These are phyloP conservation scores for Holotrichia oblita DNA, from an alignment of 1,140 invertebrate genomes.

Conservation along the genomic window DNA sequence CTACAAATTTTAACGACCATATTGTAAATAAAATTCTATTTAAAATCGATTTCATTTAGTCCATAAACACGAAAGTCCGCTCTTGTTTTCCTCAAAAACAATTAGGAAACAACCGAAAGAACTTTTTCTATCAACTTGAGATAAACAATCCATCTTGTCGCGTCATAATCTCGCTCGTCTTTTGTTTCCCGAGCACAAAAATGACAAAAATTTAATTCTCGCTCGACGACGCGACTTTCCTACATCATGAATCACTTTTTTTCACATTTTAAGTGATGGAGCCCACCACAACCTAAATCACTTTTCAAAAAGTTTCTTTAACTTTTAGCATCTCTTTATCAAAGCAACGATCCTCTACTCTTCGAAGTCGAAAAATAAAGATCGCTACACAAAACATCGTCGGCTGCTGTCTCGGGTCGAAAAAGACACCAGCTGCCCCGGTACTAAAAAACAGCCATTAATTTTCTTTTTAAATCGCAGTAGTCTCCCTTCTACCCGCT, in stretches of 20 bases:
- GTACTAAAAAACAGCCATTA: slow-evolving; percentile 16
- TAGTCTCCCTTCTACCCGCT: background rate
- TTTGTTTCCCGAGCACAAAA: background rate
- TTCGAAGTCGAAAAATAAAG: slow-evolving; percentile 27
- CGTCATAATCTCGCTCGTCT: background rate
- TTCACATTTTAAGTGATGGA: background rate
- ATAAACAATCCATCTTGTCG: background rate
- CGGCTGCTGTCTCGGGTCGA: background rate
- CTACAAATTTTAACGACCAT: too few species aligned
- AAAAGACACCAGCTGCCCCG: slow-evolving; percentile 18
- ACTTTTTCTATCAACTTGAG: background rate
- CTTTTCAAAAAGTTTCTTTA: slow-evolving; percentile 22
- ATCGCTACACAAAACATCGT: slow-evolving; percentile 1
- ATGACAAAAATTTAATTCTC: slow-evolving; percentile 29
- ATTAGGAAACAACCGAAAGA: background rate
- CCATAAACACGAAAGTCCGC: background rate
- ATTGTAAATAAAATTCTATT: background rate
- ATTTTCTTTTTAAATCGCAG: slow-evolving; percentile 28
- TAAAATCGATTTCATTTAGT: background rate
- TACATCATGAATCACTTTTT: slow-evolving; percentile 33
- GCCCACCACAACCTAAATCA: slow-evolving; percentile 2
- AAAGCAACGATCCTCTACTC: background rate
- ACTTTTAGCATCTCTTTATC: slow-evolving; percentile 34
- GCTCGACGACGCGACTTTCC: background rate
- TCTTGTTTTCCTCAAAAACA: background rate